phyloP scores from a whole-genome alignment of 2,113 vertebrate genomes.

The Ciconia boyciana region DNA sequence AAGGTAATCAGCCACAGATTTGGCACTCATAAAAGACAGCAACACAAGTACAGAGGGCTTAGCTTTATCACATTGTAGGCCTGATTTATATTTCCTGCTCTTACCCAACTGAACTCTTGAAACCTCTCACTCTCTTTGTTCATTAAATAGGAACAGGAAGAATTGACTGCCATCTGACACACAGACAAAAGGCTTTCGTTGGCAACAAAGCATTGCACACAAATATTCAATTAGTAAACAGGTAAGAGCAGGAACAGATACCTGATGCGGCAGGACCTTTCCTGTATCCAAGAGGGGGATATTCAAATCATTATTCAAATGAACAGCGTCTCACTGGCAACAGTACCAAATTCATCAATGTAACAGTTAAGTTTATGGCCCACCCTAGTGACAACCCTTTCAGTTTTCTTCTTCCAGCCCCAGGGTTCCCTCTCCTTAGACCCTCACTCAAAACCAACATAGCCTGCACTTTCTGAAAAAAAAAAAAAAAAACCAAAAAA shows the following conservation, averaged over 20 bases:
- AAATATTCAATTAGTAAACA: not conserved
- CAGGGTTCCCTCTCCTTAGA: not conserved
- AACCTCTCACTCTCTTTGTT: not conserved
- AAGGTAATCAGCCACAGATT: not conserved
- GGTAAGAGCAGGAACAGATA: not conserved
- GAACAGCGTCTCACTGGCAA: not conserved
- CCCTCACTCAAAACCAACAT: not conserved
- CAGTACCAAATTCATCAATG: not conserved
- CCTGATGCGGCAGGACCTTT: not conserved
- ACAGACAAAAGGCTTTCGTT: not conserved
- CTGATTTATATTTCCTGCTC: not conserved
- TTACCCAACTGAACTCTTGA: not conserved
- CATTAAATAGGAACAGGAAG: not conserved
- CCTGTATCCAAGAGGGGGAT: not conserved
- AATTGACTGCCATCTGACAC: not conserved
- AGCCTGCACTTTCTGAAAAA: not conserved
- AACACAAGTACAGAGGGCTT: not conserved
- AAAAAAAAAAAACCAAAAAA: not conserved
- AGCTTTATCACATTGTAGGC: not conserved
- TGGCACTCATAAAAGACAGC: not conserved
- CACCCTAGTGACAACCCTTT: not conserved
- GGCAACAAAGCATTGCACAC: not conserved
- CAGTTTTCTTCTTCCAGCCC: not conserved
- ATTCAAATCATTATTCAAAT: not conserved
- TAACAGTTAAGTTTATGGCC: not conserved